phyloP scores from a whole-genome alignment of 2,888 invertebrate genomes.

The Galerucella calmariensis region DNA sequence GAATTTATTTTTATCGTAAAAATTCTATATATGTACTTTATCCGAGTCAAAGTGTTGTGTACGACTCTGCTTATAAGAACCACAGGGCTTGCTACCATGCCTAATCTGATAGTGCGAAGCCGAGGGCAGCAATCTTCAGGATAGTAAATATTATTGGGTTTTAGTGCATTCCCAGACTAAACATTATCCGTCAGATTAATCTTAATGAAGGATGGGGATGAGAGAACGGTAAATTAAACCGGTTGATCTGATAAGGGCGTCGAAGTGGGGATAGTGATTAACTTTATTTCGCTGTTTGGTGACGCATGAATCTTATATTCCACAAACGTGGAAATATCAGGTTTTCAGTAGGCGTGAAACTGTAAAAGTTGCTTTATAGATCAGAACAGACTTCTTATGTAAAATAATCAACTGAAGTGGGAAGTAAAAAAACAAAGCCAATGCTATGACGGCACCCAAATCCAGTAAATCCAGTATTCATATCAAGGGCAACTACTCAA shows the following conservation, averaged over 20 bases:
- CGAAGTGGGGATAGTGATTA: constrained; percentile 21
- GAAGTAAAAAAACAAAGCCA: too few relatives aligned
- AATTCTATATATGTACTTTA: background rate
- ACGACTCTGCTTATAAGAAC: constrained; percentile 3
- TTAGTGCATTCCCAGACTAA: constrained; percentile 47
- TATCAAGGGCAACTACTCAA: too few relatives aligned
- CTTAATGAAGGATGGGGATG: constrained; percentile 42
- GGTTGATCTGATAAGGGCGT: constrained; percentile 29
- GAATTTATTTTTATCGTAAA: too few relatives aligned
- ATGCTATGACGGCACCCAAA: too few relatives aligned
- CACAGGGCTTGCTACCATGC: constrained; percentile 38
- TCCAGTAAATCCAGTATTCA: too few relatives aligned
- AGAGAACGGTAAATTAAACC: constrained; percentile 35
- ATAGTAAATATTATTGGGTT: constrained; percentile 52
- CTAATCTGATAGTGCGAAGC: constrained; percentile 44
- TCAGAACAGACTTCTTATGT: too few relatives aligned
- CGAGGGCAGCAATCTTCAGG: constrained; percentile 45
- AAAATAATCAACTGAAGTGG: too few relatives aligned
- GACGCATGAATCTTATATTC: background rate
- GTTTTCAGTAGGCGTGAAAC: too few relatives aligned
- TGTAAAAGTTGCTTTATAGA: too few relatives aligned
- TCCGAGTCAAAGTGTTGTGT: background rate
- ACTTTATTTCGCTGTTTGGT: constrained; percentile 19
- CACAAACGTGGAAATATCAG: background rate
- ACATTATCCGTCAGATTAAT: constrained; percentile 46